A percentile compares a stretch with the other conserved stretches of the same genome.
Evolutionary conservation across 2,113 vertebrate species (phyloP).

Genomic region (Daubentonia madagascariensis): DNA sequence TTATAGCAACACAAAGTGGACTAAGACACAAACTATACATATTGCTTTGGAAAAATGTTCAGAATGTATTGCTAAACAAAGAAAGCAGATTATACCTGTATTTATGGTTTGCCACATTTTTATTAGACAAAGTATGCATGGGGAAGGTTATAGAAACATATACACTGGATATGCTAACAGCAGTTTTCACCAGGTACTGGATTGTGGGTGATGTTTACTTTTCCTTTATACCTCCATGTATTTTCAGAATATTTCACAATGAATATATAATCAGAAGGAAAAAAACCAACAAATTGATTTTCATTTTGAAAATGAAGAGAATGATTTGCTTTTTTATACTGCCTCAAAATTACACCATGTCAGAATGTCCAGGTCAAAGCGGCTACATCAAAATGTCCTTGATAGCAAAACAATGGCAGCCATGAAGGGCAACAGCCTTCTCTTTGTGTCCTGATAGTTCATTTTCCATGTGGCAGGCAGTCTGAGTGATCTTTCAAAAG

Average conservation of each 20-base stretch:
- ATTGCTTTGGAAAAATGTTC: constrained; percentile 13
- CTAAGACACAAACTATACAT: not conserved
- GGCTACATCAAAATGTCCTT: constrained; percentile 13
- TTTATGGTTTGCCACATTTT: not conserved
- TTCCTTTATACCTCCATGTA: constrained; percentile 11
- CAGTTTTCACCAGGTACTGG: not conserved
- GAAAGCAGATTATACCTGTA: not conserved
- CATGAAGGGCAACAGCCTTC: not conserved
- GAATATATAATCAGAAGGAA: not conserved
- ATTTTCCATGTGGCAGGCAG: not conserved
- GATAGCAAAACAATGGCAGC: not conserved
- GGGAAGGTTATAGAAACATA: not conserved
- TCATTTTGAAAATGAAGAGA: constrained; percentile 38
- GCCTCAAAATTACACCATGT: constrained; percentile 5
- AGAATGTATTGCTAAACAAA: not conserved
- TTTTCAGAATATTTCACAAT: constrained; percentile 29
- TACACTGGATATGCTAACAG: not conserved
- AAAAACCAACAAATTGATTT: not conserved
- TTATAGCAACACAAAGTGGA: not conserved
- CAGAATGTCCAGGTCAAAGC: constrained; percentile 9
- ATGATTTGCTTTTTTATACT: constrained; percentile 33
- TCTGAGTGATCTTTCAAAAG: not conserved
- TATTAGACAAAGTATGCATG: not conserved
- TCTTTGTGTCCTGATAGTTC: not conserved
- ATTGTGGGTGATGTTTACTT: constrained; percentile 23